A percentile compares a stretch with the other conserved stretches of the same genome.
phyloP scores from a whole-genome alignment of 2,797 vertebrate genomes.

The Hemibagrus guttatus region DNA sequence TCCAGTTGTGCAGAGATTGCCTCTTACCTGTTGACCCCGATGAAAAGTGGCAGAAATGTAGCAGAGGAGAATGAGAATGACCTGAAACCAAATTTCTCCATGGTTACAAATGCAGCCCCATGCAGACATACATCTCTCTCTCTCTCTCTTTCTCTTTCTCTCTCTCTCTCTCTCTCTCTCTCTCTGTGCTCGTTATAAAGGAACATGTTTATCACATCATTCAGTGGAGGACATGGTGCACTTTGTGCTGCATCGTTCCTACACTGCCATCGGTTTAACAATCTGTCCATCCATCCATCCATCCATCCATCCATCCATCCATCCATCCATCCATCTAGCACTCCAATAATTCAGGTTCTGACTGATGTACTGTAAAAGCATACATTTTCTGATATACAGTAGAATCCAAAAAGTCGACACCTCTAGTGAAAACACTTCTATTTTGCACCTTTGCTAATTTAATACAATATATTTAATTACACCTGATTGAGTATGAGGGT shows the following conservation, averaged over 20 bases:
- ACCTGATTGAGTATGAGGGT: no score
- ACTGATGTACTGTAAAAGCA: neutral
- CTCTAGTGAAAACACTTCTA: neutral
- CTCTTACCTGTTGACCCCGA: slow-evolving; percentile 16
- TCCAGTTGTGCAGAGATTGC: slow-evolving; percentile 1
- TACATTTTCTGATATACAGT: neutral
- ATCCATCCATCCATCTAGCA: neutral
- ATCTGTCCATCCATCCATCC: slow-evolving; percentile 1
- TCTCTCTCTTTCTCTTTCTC: neutral
- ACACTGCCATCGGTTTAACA: neutral
- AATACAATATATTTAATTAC: neutral
- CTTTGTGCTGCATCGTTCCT: slow-evolving; percentile 31
- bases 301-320: neutral
- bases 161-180: neutral
- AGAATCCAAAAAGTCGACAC: neutral
- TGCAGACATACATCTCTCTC: slow-evolving; percentile 34
- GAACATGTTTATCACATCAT: slow-evolving; percentile 57
- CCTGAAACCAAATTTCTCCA: slow-evolving; percentile 27
- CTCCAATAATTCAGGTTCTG: neutral
- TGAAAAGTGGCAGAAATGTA: slow-evolving; percentile 11
- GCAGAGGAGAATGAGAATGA: slow-evolving; percentile 16
- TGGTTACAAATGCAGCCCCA: slow-evolving; percentile 45
- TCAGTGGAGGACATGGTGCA: slow-evolving; percentile 43
- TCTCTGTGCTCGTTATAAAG: slow-evolving; percentile 37
- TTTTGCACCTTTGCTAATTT: neutral